Base-by-base conservation (phyloP, 2,888 invertebrate species). In the Standfussiana lucernea region DNA sequence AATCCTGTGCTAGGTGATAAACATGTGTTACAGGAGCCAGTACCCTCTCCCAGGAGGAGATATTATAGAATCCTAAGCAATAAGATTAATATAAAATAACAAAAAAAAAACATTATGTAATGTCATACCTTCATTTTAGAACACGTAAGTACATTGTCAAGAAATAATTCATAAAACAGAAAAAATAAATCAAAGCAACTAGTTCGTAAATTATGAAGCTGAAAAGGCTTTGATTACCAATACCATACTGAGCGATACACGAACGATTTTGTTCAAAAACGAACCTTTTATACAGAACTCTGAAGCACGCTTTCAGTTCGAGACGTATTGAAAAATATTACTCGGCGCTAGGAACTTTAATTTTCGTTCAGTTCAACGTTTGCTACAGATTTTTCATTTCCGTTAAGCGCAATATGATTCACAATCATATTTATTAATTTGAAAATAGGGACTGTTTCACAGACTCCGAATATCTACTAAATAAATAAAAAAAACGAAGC, bases 281-380 rank as follows among this genome's bases (percentile, higher is more conserved):
- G 37, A 67, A 62, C 83, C 66, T n/a, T 78, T 66, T 42, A 7
- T 75, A 37, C 65, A 65, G n/a, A 82, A 82, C 32, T 76, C 62
- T 82, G 21, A 24, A 77, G 65, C 18, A 24, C 62, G 28, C 28
- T 56, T 71, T 50, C 28, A 42, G 40, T 67, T 77, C 77, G 56
- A 68, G 65, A 72, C 35, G 64, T 10, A 64, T 82, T 82, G 82
- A 69, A 68, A 75, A 77, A 77, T 56, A 71, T 76, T 56, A 50
- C 61, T 62, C 37, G 40, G 40, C 40, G 15, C 47, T 47, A 40
- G 24, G 56, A 71, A 62, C 45, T 62, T 61, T 64, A 71, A 71
- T 71, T 68, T 68, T 64, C 62, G 71, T n/a, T 45, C 47, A 59
- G 28, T 67, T 71, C 45, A 56, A 53, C 35, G 62, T 67, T 82